Evolutionary conservation across 2,888 invertebrate species (phyloP), one percentile per base, ranked within the genome.

Genomic region (Heteropelma amictum): DNA sequence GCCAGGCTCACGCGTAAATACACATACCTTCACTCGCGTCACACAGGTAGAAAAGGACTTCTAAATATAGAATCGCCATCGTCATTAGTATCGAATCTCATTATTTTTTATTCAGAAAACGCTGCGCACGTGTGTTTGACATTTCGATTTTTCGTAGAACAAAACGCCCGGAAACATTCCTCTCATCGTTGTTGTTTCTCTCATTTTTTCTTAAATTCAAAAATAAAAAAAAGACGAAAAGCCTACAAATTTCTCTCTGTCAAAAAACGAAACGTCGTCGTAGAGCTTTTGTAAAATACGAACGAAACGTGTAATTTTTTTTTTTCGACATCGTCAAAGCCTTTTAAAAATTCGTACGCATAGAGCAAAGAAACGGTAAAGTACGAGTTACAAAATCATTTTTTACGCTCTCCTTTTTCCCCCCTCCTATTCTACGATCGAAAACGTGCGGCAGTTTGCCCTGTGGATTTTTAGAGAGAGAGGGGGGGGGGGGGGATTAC

Each of bases 401-500:
- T n/a, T n/a, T n/a, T n/a, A n/a, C 4, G 6, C n/a, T 23, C 26
- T 7, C 53, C 12, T 12, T 21, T 19, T 35, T 30, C 12, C 14
- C 38, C 38, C 21, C 12, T 47, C 6, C 12, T 10, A 4, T 38
- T 42, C 28, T 10, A 10, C 28, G 8, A 56, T 85, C 85, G 82
- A 81, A 82, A 83, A 83, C 78, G 77, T 70, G n/a, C n/a, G n/a
- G n/a, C n/a, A 75, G 61, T 45, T 40, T 42, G 67, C 47, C 49
- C 51, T 53, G 47, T 64, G 49, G 70, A 77, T 68, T 68, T 72
- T 33, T 21, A 26, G 19, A 2, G 47, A 12, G 17, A 3, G 12
- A n/a, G 23, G 21, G 56, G 33, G 45, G 17, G 12, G 26, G 35
- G 54, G 30, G 23, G 33, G 30, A 42, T 75, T 74, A 69, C 77